Evolutionary conservation across 30 jellyfish, hydroid and myxozoan genomes (phyloP).

Genomic region (Cassiopea andromeda): DNA sequence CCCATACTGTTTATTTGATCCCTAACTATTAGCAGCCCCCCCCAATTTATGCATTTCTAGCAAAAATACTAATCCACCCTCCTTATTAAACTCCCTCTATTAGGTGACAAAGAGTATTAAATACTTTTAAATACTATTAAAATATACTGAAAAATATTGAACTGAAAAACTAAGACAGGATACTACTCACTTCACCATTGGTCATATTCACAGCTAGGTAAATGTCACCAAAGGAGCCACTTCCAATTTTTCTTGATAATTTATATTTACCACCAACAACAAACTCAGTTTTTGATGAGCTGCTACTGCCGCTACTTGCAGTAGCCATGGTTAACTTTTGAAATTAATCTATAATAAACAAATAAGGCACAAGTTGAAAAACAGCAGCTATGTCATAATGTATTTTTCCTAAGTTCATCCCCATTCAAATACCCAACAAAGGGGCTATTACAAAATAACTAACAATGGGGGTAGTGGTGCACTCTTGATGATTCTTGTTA

Average conservation of each 20-base stretch:
- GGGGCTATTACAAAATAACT: no score
- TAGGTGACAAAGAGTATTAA: no score
- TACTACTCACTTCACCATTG: slow-evolving; percentile 89
- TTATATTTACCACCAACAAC: slow-evolving; percentile 96
- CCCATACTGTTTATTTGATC: no score
- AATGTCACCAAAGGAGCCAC: slow-evolving; percentile 99
- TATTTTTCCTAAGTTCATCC: no score
- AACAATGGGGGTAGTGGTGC: no score
- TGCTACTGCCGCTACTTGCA: slow-evolving; percentile 69
- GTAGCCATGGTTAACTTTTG: slow-evolving; percentile 62
- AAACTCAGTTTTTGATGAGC: slow-evolving; percentile 82
- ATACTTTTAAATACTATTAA: not conserved
- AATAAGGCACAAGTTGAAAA: not conserved
- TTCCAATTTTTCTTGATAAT: slow-evolving; percentile 93
- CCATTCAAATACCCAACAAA: no score
- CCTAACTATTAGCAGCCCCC: no score
- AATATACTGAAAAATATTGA: not conserved
- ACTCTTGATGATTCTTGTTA: no score
- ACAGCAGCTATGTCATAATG: not conserved
- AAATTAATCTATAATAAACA: not conserved
- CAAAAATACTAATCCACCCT: no score
- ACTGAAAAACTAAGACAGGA: not conserved
- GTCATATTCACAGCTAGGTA: slow-evolving; percentile 93
- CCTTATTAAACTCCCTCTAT: no score
- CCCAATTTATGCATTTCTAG: no score